phyloP scores from a whole-genome alignment of 1,140 invertebrate genomes.

The Pararge aegeria region DNA sequence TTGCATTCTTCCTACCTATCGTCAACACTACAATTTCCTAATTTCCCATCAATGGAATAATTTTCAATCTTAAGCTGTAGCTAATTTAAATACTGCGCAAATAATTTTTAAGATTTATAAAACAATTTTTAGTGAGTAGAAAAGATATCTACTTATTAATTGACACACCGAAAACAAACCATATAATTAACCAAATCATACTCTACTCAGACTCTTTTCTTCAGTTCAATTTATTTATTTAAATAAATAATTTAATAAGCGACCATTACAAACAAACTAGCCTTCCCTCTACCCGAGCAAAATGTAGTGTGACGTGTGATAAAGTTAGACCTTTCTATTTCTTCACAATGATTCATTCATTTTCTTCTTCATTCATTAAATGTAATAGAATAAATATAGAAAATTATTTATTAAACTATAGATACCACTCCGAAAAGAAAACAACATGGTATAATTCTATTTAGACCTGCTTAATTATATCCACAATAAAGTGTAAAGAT shows the following conservation, averaged over 20 bases:
- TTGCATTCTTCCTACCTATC: constrained; percentile 75
- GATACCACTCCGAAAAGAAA: constrained; percentile 64
- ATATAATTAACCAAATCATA: constrained; percentile 22
- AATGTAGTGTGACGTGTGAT: constrained; percentile 39
- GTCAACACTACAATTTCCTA: constrained; percentile 76
- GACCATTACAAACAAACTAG: constrained; percentile 16
- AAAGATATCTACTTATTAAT: constrained; percentile 5
- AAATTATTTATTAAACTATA: constrained; percentile 67
- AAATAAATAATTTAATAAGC: constrained; percentile 19
- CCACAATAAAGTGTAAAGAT: constrained; percentile 66
- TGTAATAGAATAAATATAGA: constrained; percentile 61
- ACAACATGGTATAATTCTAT: constrained; percentile 65
- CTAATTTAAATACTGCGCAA: constrained; percentile 13
- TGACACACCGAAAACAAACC: constrained; percentile 12
- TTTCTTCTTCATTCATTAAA: no score
- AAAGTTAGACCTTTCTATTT: constrained; percentile 39
- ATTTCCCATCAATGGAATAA: constrained; percentile 65
- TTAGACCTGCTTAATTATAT: constrained; percentile 69
- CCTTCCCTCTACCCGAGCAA: constrained; percentile 6
- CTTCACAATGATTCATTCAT: constrained; percentile 41
- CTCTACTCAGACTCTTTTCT: constrained; percentile 27
- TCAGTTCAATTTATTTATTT: constrained; percentile 23
- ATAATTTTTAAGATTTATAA: constrained; percentile 5
- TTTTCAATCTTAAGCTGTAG: constrained; percentile 49
- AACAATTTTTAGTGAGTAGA: constrained; percentile 2